Evolutionary conservation across 2,888 invertebrate species (phyloP).

Genomic region (Conops quadrifasciatus): DNA sequence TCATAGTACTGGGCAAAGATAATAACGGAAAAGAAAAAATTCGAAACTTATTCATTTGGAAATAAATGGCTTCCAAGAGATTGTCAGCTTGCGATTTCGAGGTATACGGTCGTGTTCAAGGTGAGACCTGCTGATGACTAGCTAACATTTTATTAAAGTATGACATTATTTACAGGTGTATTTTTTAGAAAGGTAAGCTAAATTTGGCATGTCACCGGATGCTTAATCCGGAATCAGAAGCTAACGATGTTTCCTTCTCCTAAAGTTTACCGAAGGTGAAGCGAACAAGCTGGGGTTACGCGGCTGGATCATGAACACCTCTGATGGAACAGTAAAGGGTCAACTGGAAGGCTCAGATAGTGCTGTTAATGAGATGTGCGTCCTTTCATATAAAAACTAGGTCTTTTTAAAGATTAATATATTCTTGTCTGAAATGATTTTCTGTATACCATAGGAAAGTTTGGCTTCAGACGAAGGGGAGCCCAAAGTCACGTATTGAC

Average conservation of each 20-base stretch:
- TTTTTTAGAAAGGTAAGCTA: conserved; percentile 61
- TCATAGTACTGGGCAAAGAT: not conserved
- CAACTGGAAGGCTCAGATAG: conserved; percentile 68
- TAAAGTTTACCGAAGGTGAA: conserved; percentile 71
- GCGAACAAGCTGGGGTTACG: conserved; percentile 69
- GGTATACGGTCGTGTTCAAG: conserved; percentile 59
- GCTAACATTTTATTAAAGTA: not conserved
- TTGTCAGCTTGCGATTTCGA: conserved; percentile 54
- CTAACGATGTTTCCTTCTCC: not conserved
- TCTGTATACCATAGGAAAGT: conserved; percentile 51
- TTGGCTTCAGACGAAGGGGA: conserved; percentile 73
- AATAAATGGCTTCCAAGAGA: conserved; percentile 40
- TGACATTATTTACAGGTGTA: conserved; percentile 52
- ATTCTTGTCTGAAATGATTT: not conserved
- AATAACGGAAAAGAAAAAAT: not conserved
- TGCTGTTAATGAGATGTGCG: conserved; percentile 70
- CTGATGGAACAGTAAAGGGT: conserved; percentile 71
- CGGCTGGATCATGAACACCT: conserved; percentile 77
- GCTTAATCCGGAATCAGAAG: too few relatives aligned
- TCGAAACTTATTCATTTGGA: conserved; percentile 15
- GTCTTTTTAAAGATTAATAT: too few relatives aligned
- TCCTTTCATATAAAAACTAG: too few relatives aligned
- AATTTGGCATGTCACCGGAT: too few relatives aligned
- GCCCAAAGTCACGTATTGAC: conserved; percentile 77
- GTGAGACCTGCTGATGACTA: conserved; percentile 44